A percentile compares a stretch with the other conserved stretches of the same genome.
Evolutionary conservation across 2,797 vertebrate species (phyloP).

Genomic region (Heteromormyrus szaboi): DNA sequence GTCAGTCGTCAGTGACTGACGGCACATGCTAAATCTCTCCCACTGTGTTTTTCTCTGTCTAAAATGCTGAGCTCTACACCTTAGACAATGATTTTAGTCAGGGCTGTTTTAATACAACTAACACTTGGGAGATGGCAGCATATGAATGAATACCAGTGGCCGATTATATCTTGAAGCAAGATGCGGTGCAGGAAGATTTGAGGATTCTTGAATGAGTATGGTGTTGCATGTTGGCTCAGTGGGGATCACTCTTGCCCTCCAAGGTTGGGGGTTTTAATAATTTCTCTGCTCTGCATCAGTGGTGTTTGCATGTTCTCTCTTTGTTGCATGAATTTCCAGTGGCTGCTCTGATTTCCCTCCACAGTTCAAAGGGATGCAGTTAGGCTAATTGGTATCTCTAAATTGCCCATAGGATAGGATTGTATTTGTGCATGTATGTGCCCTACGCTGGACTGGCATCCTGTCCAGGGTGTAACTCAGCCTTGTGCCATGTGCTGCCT

Average conservation of each 20-base stretch:
- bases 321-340: neutral
- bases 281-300: neutral
- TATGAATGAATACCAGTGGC: constrained; percentile 58
- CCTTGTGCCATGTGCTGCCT: neutral
- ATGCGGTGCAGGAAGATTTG: constrained; percentile 70
- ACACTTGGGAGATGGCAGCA: constrained; percentile 45
- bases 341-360: neutral
- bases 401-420: neutral
- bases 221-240: constrained; percentile 27
- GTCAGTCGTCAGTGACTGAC: neutral
- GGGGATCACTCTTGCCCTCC: neutral
- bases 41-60: constrained; percentile 6
- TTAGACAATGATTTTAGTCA: constrained; percentile 1
- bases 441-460: neutral
- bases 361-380: neutral
- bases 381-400: neutral
- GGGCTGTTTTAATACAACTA: constrained; percentile 41
- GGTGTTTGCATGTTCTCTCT: neutral
- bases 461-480: neutral
- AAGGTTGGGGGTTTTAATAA: neutral
- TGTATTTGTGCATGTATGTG: neutral
- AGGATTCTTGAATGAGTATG: constrained; percentile 98
- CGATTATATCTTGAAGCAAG: constrained; percentile 84
- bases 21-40: neutral
- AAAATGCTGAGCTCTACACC: constrained; percentile 24